phyloP scores from a whole-genome alignment of 2,113 vertebrate genomes.

The Spizaetus ornatus region DNA sequence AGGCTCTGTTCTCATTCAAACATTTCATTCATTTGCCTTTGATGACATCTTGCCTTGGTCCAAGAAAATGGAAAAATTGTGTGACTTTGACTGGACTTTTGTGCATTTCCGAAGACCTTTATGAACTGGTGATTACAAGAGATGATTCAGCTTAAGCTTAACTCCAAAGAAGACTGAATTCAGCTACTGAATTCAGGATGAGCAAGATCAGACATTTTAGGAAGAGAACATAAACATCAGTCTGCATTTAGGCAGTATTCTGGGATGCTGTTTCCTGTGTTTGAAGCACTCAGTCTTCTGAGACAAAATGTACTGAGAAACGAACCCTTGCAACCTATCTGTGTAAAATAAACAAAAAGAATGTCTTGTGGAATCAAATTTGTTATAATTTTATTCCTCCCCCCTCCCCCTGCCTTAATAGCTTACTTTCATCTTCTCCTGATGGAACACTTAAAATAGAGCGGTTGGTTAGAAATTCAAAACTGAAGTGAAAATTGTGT shows the following conservation, averaged over 20 bases:
- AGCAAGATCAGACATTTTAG: not conserved
- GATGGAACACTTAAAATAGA: not conserved
- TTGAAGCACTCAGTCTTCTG: not conserved
- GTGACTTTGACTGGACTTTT: not conserved
- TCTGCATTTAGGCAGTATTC: not conserved
- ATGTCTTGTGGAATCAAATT: not conserved
- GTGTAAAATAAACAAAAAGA: not conserved
- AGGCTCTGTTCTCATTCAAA: not conserved
- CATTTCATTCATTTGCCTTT: not conserved
- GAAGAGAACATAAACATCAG: not conserved
- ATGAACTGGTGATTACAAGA: not conserved
- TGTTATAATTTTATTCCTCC: not conserved
- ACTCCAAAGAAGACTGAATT: not conserved
- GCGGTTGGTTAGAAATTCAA: not conserved
- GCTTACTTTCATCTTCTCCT: not conserved
- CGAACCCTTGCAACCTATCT: not conserved
- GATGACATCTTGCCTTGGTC: not conserved
- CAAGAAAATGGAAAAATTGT: not conserved
- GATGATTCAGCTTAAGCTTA: not conserved
- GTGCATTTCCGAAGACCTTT: not conserved
- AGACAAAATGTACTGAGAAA: conserved; percentile 11
- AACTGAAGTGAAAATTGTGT: not conserved
- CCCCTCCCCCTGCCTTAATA: not conserved
- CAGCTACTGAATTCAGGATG: not conserved
- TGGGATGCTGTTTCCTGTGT: not conserved